Conservation (phyloP, 2,888 invertebrate genomes). For the Philhelius pedissequus region DNA sequence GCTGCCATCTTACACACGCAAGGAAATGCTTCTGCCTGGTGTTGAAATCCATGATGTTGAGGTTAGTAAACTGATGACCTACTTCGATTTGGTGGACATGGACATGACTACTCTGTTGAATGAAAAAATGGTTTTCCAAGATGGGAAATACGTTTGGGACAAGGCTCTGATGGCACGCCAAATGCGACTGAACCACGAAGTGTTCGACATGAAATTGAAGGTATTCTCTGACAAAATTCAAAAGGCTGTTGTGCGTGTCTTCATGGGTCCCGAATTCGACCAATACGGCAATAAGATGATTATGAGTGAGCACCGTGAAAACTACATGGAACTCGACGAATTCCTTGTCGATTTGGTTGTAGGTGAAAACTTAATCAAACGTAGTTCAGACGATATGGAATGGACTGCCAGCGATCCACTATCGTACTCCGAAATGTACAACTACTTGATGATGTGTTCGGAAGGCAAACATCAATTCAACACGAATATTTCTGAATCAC, state of each 20-base stretch:
- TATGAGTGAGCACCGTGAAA: constrained; percentile 81
- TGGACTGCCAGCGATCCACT: constrained; percentile 81
- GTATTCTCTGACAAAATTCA: constrained; percentile 81
- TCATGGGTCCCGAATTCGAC: constrained; percentile 85
- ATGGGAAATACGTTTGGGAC: constrained; percentile 73
- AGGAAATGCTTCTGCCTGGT: constrained; percentile 83
- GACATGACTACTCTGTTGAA: constrained; percentile 83
- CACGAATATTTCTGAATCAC: constrained; percentile 80
- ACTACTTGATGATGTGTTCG: constrained; percentile 80
- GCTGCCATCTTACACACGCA: constrained; percentile 82
- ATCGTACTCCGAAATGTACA: constrained; percentile 76
- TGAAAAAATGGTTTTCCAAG: constrained; percentile 79
- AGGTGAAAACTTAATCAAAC: constrained; percentile 77
- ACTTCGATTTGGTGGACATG: constrained; percentile 84
- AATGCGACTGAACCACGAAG: constrained; percentile 84
- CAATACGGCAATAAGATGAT: constrained; percentile 78
- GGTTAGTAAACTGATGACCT: constrained; percentile 85
- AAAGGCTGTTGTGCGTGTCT: constrained; percentile 82
- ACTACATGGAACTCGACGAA: constrained; percentile 83
- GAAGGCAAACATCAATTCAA: constrained; percentile 81
- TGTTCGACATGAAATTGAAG: constrained; percentile 82
- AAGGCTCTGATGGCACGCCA: constrained; percentile 81
- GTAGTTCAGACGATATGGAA: constrained; percentile 69
- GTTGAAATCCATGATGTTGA: constrained; percentile 82
- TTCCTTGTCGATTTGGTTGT: constrained; percentile 81